phyloP scores from a whole-genome alignment of 1,140 invertebrate genomes.

The Drosophila eugracilis region DNA sequence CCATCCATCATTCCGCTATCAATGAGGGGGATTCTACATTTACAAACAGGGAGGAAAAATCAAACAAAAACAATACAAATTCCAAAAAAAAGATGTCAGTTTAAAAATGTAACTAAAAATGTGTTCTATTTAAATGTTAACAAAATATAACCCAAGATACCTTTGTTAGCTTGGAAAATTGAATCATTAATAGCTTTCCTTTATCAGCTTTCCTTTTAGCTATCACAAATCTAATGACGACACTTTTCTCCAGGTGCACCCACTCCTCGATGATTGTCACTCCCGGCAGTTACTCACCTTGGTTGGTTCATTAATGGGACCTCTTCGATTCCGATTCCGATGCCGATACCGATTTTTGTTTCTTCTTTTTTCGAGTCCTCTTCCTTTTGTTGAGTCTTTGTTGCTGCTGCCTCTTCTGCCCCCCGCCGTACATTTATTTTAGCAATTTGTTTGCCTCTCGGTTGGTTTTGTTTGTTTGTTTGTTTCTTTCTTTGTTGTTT shows the following conservation, averaged over 20 bases:
- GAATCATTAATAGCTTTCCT: too few relatives aligned
- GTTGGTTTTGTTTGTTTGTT: slow-evolving; percentile 18
- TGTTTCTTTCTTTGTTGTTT: slow-evolving; percentile 15
- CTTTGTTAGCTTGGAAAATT: too few relatives aligned
- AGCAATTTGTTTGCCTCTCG: slow-evolving; percentile 54
- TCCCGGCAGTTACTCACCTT: slow-evolving; percentile 41
- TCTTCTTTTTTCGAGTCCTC: slow-evolving; percentile 64
- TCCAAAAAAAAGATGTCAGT: too few relatives aligned
- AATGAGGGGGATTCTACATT: slow-evolving; percentile 20
- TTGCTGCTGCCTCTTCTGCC: slow-evolving; percentile 48
- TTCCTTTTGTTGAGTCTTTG: slow-evolving; percentile 55
- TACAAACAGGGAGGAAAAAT: slow-evolving; percentile 3
- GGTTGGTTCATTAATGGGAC: slow-evolving; percentile 55
- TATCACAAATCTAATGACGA: too few relatives aligned
- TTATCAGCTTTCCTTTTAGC: too few relatives aligned
- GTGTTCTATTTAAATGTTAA: too few relatives aligned
- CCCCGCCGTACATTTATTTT: slow-evolving; percentile 67
- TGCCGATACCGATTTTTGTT: slow-evolving; percentile 45
- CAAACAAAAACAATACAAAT: too few relatives aligned
- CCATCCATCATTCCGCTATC: slow-evolving; percentile 44
- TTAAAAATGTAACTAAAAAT: too few relatives aligned
- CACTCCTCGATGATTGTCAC: slow-evolving; percentile 38
- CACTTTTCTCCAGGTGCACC: slow-evolving; percentile 24
- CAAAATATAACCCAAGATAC: too few relatives aligned
- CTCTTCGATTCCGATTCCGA: slow-evolving; percentile 42